These are phyloP conservation scores for Amitus sp. DNA, from an alignment of 2,888 invertebrate species.

Conservation along the genomic window DNA sequence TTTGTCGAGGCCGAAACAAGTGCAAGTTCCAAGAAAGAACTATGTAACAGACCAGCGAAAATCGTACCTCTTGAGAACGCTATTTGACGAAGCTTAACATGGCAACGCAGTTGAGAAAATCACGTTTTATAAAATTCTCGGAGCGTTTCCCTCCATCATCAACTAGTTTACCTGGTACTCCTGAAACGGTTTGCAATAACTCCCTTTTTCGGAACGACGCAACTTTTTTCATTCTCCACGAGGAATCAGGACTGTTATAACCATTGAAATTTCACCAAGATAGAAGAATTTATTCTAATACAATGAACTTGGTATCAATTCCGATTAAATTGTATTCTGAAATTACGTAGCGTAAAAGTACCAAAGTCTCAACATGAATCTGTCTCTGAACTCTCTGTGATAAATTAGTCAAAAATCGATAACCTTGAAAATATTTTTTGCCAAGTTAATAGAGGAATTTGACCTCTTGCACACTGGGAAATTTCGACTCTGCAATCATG, in stretches of 20 bases:
- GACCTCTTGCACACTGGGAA: too few species aligned
- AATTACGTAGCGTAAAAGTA: too few species aligned
- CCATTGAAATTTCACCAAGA: too few species aligned
- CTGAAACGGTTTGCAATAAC: background rate
- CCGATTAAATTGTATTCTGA: too few species aligned
- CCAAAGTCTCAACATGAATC: too few species aligned
- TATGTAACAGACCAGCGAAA: slow-evolving; percentile 23
- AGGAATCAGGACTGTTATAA: background rate
- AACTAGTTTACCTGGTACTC: slow-evolving; percentile 8
- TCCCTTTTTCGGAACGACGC: background rate
- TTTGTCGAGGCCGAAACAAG: slow-evolving; percentile 10
- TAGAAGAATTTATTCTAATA: too few species aligned
- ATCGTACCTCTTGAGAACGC: slow-evolving; percentile 27
- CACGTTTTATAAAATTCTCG: slow-evolving; percentile 29
- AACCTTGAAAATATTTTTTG: too few species aligned
- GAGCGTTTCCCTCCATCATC: slow-evolving; percentile 22
- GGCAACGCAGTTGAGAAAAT: slow-evolving; percentile 28
- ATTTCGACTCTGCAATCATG: too few species aligned
- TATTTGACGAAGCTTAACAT: slow-evolving; percentile 29
- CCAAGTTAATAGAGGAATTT: too few species aligned
- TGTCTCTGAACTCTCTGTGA: too few species aligned
- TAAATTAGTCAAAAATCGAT: too few species aligned
- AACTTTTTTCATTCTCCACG: background rate
- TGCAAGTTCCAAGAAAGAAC: slow-evolving; percentile 30
- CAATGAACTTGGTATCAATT: background rate